phyloP scores from a whole-genome alignment of 2,797 vertebrate species.

The Meda fulgida region DNA sequence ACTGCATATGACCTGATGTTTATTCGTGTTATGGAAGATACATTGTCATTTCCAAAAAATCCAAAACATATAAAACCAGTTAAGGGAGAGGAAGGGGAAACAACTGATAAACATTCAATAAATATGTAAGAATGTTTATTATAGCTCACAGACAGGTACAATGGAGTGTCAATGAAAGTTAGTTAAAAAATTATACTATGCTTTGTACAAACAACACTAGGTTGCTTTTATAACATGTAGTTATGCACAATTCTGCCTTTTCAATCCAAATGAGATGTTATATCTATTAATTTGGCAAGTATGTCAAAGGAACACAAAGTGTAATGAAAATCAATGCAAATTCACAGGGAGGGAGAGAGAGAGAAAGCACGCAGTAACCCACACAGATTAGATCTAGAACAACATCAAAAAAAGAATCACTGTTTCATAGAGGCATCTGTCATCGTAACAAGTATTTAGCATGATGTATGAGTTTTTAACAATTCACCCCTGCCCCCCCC shows the following conservation, averaged over 20 bases:
- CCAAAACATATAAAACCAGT: slow-evolving; percentile 93
- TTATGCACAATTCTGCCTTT: slow-evolving; percentile 70
- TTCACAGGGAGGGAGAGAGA: slow-evolving; percentile 53
- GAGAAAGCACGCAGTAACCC: slow-evolving; percentile 61
- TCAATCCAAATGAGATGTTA: slow-evolving; percentile 73
- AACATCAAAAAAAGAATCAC: slow-evolving; percentile 86
- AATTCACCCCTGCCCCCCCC: slow-evolving; percentile 65
- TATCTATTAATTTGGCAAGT: slow-evolving; percentile 77
- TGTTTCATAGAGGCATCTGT: slow-evolving; percentile 79
- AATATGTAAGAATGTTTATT: slow-evolving; percentile 84
- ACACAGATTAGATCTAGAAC: slow-evolving; percentile 85
- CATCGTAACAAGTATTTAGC: slow-evolving; percentile 88
- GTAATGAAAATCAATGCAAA: slow-evolving; percentile 61
- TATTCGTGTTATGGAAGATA: slow-evolving; percentile 92
- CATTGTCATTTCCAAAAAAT: slow-evolving; percentile 85
- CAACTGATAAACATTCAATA: slow-evolving; percentile 87
- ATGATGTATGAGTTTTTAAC: slow-evolving; percentile 77
- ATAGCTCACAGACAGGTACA: slow-evolving; percentile 84
- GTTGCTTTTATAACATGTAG: slow-evolving; percentile 74
- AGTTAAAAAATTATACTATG: slow-evolving; percentile 86
- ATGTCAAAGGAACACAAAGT: slow-evolving; percentile 77
- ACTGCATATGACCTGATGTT: slow-evolving; percentile 86
- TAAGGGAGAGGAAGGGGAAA: slow-evolving; percentile 75
- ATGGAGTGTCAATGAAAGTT: slow-evolving; percentile 83
- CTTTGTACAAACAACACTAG: slow-evolving; percentile 89